Percentiles rank a stretch among this genome's conserved stretches.
Evolutionary conservation across 1,140 invertebrate genomes (phyloP).

Genomic region (Scaptomyza graminum): DNA sequence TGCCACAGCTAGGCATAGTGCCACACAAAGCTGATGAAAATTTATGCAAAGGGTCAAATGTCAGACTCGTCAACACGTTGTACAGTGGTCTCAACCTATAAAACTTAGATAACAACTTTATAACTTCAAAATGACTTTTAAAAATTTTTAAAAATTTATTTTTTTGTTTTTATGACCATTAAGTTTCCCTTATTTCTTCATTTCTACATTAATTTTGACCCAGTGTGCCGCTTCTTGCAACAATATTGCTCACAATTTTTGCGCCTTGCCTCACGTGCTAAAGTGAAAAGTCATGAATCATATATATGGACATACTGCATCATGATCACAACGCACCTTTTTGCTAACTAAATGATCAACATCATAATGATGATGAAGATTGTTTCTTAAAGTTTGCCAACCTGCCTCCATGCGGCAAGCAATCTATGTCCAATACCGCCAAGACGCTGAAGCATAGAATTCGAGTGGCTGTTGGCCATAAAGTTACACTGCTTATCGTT

Average conservation of each 20-base stretch:
- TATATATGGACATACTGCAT: slow-evolving; percentile 57
- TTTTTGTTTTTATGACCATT: neutral
- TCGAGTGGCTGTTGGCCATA: slow-evolving; percentile 66
- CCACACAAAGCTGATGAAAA: slow-evolving; percentile 66
- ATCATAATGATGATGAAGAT: slow-evolving; percentile 37
- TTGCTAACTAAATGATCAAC: slow-evolving; percentile 37
- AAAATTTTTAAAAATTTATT: neutral
- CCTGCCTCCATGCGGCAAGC: slow-evolving; percentile 6
- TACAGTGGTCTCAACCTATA: slow-evolving; percentile 42
- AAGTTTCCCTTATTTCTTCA: too few relatives aligned
- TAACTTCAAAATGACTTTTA: too few relatives aligned
- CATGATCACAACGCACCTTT: slow-evolving; percentile 67
- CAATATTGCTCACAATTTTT: slow-evolving; percentile 19
- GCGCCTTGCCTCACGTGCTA: slow-evolving; percentile 36
- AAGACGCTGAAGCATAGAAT: slow-evolving; percentile 47
- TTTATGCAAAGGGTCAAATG: slow-evolving; percentile 78
- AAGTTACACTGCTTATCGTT: slow-evolving; percentile 78
- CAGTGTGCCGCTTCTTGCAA: slow-evolving; percentile 50
- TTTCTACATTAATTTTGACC: neutral
- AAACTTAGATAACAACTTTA: neutral
- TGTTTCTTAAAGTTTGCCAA: slow-evolving; percentile 12
- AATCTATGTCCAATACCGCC: slow-evolving; percentile 5
- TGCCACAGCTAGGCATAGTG: slow-evolving; percentile 15
- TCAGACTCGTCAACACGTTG: slow-evolving; percentile 42
- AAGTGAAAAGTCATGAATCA: slow-evolving; percentile 82